These are phyloP conservation scores for Gandaritis pyraliata DNA, from an alignment of 2,888 invertebrate genomes.

Conservation along the genomic window DNA sequence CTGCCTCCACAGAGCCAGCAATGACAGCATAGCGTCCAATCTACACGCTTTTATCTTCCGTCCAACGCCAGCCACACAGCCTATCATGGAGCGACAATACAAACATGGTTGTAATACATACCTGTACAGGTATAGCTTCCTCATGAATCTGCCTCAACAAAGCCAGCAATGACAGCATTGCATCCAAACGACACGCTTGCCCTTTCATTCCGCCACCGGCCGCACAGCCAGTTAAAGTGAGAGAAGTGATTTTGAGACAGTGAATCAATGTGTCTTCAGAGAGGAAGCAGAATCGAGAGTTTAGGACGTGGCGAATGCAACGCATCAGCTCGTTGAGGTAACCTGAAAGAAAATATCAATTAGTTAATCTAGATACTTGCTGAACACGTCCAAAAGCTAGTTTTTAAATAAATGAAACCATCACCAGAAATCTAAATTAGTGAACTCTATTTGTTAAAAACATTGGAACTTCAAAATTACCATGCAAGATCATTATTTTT, in stretches of 20 bases:
- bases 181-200: conserved; percentile 69
- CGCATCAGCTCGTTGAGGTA: conserved; percentile 74
- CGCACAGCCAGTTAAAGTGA: conserved; percentile 60
- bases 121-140: conserved; percentile 68
- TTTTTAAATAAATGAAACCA: no score
- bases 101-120: conserved; percentile 38
- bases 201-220: conserved; percentile 71
- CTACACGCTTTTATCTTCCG: conserved; percentile 69
- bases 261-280: conserved; percentile 65
- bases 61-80: no score
- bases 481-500: no score
- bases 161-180: conserved; percentile 62
- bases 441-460: no score
- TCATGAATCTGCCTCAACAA: conserved; percentile 58
- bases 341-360: conserved; percentile 50
- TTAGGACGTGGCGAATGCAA: conserved; percentile 65
- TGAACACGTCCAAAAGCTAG: not conserved
- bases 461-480: no score
- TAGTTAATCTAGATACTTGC: not conserved
- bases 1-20: conserved; percentile 63
- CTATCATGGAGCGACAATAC: no score
- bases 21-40: conserved; percentile 63
- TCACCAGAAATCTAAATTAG: no score
- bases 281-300: conserved; percentile 64
- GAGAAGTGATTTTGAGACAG: conserved; percentile 55